Base-by-base conservation (phyloP, 1,140 invertebrate species). In the Oreohelix idahoensis region DNA sequence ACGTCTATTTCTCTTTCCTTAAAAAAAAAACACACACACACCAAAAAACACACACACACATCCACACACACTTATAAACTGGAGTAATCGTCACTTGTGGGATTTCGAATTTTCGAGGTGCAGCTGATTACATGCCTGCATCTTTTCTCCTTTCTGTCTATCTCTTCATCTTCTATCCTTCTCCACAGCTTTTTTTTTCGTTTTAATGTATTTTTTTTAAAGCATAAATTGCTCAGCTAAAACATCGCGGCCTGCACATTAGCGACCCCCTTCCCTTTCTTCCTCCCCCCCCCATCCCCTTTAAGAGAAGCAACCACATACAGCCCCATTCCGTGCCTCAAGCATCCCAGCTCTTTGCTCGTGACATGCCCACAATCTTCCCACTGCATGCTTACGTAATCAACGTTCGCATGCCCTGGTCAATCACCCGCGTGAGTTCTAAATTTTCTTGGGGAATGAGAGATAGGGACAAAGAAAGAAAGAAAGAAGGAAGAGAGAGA, bases 301-400 rank as follows among this genome's bases (percentile, higher is more conserved):
- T 2, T 20, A 13, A 75, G 11, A 71, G 1, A 71, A 35, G 1
- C 4, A 71, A n/a, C n/a, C n/a, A n/a, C 15, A 71, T 39, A 5
- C 69, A 71, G n/a, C 69, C 69, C 32, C 69, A 35, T n/a, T 39
- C 76, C 45, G n/a, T 10, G 10, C 29, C n/a, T 23, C 38, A 35
- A 15, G 23, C 10, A 17, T 49, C n/a, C 8, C n/a, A 23, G 10
- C 42, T 36, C 42, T 45, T 45, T 20, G 5, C 49, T 58, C 75
- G 17, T 36, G 32, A 36, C 79, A 45, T 66, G 29, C 51, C 32
- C 39, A 15, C 66, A 32, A 17, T 17, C 77, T 45, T 58, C 38
- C 79, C 32, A 53, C 79, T 81, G 38, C 79, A 5, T 39, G 74
- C 74, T 76, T 51, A 76, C 74, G 74, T 76, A 76, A 76, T 76